These are phyloP conservation scores for Lateolabrax maculatus DNA, from an alignment of 2,797 vertebrate species.

Conservation along the genomic window DNA sequence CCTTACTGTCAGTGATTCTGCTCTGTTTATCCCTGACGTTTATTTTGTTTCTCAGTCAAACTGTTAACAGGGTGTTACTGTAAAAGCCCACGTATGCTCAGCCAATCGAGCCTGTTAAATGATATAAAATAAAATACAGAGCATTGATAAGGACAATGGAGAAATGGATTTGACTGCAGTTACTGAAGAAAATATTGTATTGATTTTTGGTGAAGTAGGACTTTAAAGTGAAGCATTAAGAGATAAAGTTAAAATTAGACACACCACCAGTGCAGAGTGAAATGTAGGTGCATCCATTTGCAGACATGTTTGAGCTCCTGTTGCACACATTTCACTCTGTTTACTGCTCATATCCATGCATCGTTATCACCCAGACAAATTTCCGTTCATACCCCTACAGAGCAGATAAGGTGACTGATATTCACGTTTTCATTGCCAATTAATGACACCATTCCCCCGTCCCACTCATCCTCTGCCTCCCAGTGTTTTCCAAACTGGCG, in stretches of 20 bases:
- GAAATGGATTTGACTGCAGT: background rate
- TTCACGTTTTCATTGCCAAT: slow-evolving; percentile 28
- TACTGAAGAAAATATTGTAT: background rate
- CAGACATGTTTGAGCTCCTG: background rate
- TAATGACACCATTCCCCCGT: slow-evolving; percentile 16
- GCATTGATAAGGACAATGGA: background rate
- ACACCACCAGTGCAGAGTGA: background rate
- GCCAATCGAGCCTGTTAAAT: background rate
- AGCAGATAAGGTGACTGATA: slow-evolving; percentile 17
- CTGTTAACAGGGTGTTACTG: background rate
- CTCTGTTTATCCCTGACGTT: background rate
- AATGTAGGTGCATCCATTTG: background rate
- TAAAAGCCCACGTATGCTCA: background rate
- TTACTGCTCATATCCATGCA: background rate
- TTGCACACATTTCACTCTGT: background rate
- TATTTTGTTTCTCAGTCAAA: background rate
- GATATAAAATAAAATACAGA: background rate
- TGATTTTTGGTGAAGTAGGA: background rate
- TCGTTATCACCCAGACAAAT: background rate
- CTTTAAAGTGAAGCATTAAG: background rate
- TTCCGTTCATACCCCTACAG: background rate
- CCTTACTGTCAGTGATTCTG: background rate
- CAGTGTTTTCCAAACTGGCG: slow-evolving; percentile 53
- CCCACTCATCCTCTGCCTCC: slow-evolving; percentile 35
- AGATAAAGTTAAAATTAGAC: background rate